These are phyloP conservation scores for Nestor notabilis DNA, from an alignment of 2,113 vertebrate genomes.

Conservation along the genomic window DNA sequence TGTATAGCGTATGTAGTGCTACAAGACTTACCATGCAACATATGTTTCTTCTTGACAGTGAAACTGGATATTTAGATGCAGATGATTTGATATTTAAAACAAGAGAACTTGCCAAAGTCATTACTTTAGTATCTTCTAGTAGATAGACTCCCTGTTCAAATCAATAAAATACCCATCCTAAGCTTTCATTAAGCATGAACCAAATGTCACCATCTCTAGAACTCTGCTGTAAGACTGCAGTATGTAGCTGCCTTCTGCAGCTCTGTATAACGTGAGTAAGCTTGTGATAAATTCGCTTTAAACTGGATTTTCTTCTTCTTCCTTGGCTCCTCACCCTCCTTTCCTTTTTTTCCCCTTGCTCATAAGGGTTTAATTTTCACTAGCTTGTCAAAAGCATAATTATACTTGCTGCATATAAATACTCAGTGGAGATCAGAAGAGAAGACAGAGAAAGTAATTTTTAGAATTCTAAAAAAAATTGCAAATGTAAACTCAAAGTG, in stretches of 20 bases:
- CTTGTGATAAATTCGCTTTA: conserved; percentile 62
- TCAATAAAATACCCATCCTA: conserved; percentile 62
- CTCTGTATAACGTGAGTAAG: conserved; percentile 44
- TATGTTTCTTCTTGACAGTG: conserved; percentile 23
- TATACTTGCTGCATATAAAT: conserved; percentile 63
- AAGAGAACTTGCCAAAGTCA: conserved; percentile 63
- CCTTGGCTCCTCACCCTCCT: not conserved
- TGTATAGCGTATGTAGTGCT: not conserved
- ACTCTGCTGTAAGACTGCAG: conserved; percentile 41
- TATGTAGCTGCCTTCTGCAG: conserved; percentile 53
- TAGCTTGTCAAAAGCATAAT: conserved; percentile 64
- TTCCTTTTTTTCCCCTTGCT: not conserved
- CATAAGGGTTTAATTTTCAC: conserved; percentile 63
- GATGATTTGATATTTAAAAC: conserved; percentile 66
- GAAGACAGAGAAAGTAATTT: conserved; percentile 30
- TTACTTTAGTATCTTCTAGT: conserved; percentile 51
- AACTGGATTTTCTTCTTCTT: conserved; percentile 47
- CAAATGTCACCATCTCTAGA: conserved; percentile 68
- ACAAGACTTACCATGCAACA: not conserved
- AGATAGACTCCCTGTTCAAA: conserved; percentile 48
- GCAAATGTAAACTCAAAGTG: conserved; percentile 53
- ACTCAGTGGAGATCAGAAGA: conserved; percentile 29
- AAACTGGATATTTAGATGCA: conserved; percentile 64
- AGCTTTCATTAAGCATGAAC: conserved; percentile 66
- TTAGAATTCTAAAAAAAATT: conserved; percentile 52